Conservation (phyloP, 2,113 vertebrate species). For the Aegypius monachus region DNA sequence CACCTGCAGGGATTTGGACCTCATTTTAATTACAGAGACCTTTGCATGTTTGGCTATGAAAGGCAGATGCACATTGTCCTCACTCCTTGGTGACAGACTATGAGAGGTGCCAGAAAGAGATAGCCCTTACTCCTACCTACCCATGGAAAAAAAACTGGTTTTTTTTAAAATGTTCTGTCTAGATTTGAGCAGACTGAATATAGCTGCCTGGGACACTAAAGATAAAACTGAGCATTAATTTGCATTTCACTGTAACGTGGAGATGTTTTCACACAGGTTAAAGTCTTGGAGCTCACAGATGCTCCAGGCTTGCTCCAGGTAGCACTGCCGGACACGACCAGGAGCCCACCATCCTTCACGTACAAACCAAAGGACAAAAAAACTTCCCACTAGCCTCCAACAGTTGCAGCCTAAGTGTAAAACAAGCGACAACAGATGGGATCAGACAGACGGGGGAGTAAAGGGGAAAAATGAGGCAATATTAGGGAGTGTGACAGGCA, state of each 20-base stretch:
- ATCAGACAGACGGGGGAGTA: conserved; percentile 31
- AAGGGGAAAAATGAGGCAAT: not conserved
- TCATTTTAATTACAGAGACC: not conserved
- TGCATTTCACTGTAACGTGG: not conserved
- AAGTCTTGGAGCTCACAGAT: not conserved
- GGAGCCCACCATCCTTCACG: not conserved
- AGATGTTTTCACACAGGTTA: not conserved
- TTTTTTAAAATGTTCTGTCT: not conserved
- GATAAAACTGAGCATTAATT: not conserved
- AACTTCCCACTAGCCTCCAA: not conserved
- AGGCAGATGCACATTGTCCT: not conserved
- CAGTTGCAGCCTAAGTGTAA: not conserved
- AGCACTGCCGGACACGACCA: not conserved
- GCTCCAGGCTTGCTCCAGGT: not conserved
- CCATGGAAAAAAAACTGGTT: not conserved
- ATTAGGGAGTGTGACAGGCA: conserved; percentile 13
- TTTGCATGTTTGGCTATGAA: not conserved
- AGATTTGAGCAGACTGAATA: not conserved
- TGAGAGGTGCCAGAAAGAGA: not conserved
- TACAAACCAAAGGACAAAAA: not conserved
- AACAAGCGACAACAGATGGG: conserved; percentile 49
- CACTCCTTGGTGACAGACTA: not conserved
- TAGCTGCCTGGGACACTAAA: not conserved
- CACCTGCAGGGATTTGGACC: not conserved
- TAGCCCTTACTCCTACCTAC: not conserved